These are phyloP conservation scores for Papilio glaucus DNA, from an alignment of 1,140 invertebrate species.

Conservation along the genomic window DNA sequence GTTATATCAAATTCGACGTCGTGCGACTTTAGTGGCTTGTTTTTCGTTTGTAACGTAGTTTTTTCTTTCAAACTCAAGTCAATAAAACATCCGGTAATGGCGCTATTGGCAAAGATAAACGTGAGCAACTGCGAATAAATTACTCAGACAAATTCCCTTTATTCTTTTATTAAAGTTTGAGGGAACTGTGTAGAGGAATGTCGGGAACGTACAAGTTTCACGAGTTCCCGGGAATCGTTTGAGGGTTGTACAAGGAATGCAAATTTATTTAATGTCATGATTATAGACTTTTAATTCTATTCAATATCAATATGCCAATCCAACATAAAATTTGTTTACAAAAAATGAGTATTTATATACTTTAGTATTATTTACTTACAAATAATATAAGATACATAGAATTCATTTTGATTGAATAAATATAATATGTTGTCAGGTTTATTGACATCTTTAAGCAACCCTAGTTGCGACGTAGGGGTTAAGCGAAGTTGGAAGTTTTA, in stretches of 20 bases:
- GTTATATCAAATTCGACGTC: constrained; percentile 76
- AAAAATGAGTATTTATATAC: too few relatives aligned
- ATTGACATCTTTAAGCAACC: constrained; percentile 23
- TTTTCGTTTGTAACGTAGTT: constrained; percentile 64
- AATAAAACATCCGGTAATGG: constrained; percentile 68
- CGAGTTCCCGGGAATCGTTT: constrained; percentile 43
- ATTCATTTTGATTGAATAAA: background rate
- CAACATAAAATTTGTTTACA: too few relatives aligned
- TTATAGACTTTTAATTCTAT: background rate
- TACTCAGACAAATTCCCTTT: constrained; percentile 52
- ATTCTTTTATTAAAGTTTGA: constrained; percentile 59
- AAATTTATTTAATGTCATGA: background rate
- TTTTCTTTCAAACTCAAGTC: constrained; percentile 47
- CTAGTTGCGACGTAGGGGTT: constrained; percentile 37
- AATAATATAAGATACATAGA: too few relatives aligned
- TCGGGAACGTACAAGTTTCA: constrained; percentile 46
- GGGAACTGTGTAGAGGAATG: constrained; percentile 41
- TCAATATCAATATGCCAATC: too few relatives aligned
- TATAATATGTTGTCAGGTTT: background rate
- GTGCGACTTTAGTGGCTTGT: constrained; percentile 65
- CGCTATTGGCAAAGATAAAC: constrained; percentile 62
- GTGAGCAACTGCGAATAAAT: constrained; percentile 62
- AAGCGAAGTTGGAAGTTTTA: constrained; percentile 44
- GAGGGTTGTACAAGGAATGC: constrained; percentile 37
- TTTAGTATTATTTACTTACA: too few relatives aligned